These are phyloP conservation scores for Indicator indicator DNA, from an alignment of 2,113 vertebrate genomes.

Conservation along the genomic window DNA sequence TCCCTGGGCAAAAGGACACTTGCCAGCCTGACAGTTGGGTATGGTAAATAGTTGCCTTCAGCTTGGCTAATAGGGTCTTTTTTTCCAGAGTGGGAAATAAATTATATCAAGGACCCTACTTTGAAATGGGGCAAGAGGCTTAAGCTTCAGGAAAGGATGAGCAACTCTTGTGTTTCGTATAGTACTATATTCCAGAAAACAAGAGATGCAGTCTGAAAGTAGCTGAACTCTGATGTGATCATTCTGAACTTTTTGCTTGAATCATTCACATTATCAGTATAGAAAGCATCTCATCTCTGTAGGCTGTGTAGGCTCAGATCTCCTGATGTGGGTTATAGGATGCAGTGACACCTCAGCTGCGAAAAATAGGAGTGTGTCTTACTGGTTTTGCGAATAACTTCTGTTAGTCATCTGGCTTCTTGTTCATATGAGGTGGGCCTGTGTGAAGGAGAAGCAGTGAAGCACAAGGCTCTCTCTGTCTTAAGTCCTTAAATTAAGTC, in stretches of 20 bases:
- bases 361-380: background rate
- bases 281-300: background rate
- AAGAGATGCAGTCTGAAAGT: background rate
- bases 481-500: background rate
- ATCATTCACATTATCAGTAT: background rate
- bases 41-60: background rate
- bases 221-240: background rate
- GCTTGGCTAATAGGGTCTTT: background rate
- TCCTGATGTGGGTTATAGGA: background rate
- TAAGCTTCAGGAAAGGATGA: background rate
- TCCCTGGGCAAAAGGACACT: background rate
- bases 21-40: conserved; percentile 28
- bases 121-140: background rate
- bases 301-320: background rate
- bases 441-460: background rate
- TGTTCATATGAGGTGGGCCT: background rate
- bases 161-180: background rate
- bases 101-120: background rate
- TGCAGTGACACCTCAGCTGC: background rate
- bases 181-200: background rate
- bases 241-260: background rate
- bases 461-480: background rate
- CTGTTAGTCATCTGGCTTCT: background rate
- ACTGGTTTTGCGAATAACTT: background rate
- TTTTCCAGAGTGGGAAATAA: background rate